A percentile compares a stretch with the other conserved stretches of the same genome.
Evolutionary conservation across 2,113 vertebrate genomes (phyloP).

Genomic region (Budorcas taxicolor): DNA sequence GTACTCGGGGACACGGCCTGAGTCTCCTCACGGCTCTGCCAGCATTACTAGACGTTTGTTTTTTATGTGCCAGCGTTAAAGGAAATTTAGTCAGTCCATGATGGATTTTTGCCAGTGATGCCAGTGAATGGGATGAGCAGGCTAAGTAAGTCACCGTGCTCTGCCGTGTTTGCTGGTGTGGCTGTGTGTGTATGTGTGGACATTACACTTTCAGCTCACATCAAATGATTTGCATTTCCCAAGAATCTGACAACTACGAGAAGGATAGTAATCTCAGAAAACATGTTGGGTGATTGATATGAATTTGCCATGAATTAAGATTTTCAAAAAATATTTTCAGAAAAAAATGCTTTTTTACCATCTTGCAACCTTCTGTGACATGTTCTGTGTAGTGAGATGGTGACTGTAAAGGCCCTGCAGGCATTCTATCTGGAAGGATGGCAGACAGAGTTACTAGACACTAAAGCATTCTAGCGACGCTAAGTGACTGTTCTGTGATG

Average conservation of each 20-base stretch:
- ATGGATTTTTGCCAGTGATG: neutral
- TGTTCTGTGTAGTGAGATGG: neutral
- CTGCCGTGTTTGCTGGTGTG: neutral
- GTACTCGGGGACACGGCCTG: neutral
- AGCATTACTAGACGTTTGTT: neutral
- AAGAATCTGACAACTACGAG: neutral
- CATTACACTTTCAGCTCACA: neutral
- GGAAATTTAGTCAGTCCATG: neutral
- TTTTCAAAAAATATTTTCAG: neutral
- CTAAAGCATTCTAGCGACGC: too few relatives aligned
- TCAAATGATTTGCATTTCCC: neutral
- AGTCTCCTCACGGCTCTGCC: neutral
- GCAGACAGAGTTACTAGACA: neutral
- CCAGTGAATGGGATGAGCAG: neutral
- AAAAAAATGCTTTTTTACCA: neutral
- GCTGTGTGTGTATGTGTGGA: fast-evolving
- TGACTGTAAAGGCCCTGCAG: neutral
- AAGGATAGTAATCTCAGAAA: neutral
- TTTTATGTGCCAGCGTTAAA: neutral
- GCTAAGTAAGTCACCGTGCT: neutral
- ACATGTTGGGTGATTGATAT: neutral
- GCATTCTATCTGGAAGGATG: neutral
- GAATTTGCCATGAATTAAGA: neutral
- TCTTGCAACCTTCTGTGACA: neutral
- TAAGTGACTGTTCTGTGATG: neutral